A percentile compares a stretch with the other conserved stretches of the same genome.
These are phyloP conservation scores for Harlomillsia oculata DNA, from an alignment of 1,140 invertebrate genomes.

Conservation along the genomic window DNA sequence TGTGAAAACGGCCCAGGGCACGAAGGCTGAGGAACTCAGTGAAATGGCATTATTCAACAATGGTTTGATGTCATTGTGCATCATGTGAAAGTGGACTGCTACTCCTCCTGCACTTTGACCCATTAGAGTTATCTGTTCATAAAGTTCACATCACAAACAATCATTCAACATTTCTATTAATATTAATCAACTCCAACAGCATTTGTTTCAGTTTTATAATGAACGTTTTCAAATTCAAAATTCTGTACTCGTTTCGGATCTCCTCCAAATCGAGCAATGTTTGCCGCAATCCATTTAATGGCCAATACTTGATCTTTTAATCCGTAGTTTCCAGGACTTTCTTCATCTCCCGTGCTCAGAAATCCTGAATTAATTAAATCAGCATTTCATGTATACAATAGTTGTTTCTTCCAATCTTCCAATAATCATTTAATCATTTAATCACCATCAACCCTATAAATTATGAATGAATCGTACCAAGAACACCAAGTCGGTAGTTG, in stretches of 20 bases:
- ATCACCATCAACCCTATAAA: not conserved
- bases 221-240: too few species aligned
- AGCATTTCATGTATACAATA: too few species aligned
- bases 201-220: not conserved
- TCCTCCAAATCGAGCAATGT: constrained; percentile 25
- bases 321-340: constrained; percentile 22
- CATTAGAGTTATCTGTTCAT: constrained; percentile 14
- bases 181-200: not conserved
- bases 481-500: constrained; percentile 17
- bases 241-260: constrained; percentile 15
- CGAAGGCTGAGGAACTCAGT: constrained; percentile 4
- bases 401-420: too few species aligned
- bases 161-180: not conserved
- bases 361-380: constrained; percentile 18
- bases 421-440: not conserved
- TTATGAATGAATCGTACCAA: constrained; percentile 2
- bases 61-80: not conserved
- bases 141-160: constrained; percentile 9
- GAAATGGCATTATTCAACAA: constrained; percentile 6
- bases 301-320: constrained; percentile 25
- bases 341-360: constrained; percentile 12
- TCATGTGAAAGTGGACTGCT: constrained; percentile 15
- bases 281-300: constrained; percentile 16
- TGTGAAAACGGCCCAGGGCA: constrained; percentile 14
- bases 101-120: constrained; percentile 15